Percentiles rank a stretch among this genome's conserved stretches.
These are phyloP conservation scores for Platerodrilus igneus DNA, from an alignment of 2,888 invertebrate genomes.

Conservation along the genomic window DNA sequence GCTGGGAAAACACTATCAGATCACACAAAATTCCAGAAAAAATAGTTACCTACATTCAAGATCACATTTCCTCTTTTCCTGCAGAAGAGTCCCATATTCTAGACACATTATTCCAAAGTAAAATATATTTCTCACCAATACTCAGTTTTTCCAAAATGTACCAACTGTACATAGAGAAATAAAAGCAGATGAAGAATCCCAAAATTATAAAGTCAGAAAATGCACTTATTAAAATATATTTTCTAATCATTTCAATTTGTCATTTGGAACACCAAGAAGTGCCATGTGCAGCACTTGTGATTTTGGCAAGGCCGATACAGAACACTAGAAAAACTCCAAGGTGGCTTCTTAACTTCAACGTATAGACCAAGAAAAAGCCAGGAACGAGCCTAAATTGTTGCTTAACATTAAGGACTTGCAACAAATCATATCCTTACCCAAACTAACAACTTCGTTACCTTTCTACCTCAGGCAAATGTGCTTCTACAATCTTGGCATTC, in stretches of 20 bases:
- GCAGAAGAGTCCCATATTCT: constrained; percentile 1
- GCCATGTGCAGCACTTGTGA: no score
- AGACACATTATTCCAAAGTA: not conserved
- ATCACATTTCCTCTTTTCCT: no score
- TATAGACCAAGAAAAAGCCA: constrained; percentile 6
- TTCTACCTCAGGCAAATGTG: not conserved
- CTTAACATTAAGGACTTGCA: constrained; percentile 26
- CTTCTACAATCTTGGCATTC: constrained; percentile 13
- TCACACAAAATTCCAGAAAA: not conserved
- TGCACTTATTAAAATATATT: constrained; percentile 1
- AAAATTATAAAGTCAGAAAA: constrained; percentile 1
- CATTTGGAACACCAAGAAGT: not conserved
- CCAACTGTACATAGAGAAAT: no score
- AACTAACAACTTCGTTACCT: constrained; percentile 24
- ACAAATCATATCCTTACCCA: constrained; percentile 27
- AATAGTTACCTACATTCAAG: not conserved
- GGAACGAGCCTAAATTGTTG: not conserved
- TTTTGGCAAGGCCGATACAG: no score
- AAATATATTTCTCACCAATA: no score
- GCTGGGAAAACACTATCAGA: not conserved
- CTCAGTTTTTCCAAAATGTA: constrained; percentile 1
- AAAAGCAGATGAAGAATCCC: no score
- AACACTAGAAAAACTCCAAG: constrained; percentile 1
- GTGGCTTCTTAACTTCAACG: not conserved
- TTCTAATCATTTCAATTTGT: constrained; percentile 1